Conservation (phyloP, 2,113 vertebrate genomes). For the Halichoerus grypus region DNA sequence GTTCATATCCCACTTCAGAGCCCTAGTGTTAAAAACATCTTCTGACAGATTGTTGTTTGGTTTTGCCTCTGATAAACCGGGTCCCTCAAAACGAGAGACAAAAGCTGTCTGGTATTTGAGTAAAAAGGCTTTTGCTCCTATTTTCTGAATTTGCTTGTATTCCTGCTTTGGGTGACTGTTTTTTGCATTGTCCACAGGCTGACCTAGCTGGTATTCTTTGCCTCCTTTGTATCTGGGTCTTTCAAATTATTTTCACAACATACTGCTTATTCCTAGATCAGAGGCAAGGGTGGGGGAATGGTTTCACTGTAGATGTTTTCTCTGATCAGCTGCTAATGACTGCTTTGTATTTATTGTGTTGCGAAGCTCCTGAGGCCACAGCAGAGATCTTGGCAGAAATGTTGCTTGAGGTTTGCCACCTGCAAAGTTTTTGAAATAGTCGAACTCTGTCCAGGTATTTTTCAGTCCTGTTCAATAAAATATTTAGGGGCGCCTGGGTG, state of each 20-base stretch:
- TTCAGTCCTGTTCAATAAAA: neutral
- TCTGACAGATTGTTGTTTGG: neutral
- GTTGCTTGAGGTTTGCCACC: neutral
- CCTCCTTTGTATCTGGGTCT: neutral
- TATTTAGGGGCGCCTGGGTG: neutral
- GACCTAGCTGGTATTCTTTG: neutral
- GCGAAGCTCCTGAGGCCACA: neutral
- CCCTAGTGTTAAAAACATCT: neutral
- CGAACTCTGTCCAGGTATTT: neutral
- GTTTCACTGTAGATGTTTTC: neutral
- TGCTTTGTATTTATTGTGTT: neutral
- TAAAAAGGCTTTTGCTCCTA: neutral
- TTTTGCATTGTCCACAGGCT: neutral
- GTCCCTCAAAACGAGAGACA: neutral
- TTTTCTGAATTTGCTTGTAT: neutral
- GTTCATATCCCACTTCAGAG: neutral
- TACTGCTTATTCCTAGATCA: neutral
- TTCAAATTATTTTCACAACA: slow-evolving; percentile 27
- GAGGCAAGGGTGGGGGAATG: neutral
- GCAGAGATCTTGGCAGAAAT: neutral
- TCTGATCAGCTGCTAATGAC: neutral
- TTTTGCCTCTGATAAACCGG: neutral
- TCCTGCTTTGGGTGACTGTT: neutral
- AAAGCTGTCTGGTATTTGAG: neutral
- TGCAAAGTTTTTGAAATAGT: neutral